phyloP scores from a whole-genome alignment of 2,797 vertebrate genomes.

The Hapalemur alaotrensis region DNA sequence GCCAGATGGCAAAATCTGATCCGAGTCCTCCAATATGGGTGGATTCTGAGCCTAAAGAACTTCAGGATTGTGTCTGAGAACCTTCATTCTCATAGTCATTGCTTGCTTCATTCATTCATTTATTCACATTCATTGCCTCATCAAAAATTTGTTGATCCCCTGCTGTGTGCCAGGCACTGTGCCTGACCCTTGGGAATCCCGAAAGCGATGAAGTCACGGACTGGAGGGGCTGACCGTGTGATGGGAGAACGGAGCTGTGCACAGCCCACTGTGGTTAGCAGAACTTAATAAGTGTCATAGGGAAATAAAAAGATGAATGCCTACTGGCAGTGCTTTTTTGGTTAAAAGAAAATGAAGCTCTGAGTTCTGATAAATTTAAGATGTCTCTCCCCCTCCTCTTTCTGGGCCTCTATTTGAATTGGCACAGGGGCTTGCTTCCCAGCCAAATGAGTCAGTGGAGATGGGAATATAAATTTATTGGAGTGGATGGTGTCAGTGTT shows the following conservation, averaged over 20 bases:
- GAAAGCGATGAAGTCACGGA: neutral
- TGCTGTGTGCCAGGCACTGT: neutral
- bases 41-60: neutral
- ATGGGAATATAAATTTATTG: slow-evolving; percentile 15
- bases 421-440: neutral
- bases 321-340: neutral
- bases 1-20: slow-evolving; percentile 41
- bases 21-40: neutral
- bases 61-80: neutral
- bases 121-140: neutral
- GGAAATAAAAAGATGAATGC: slow-evolving; percentile 52
- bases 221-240: neutral
- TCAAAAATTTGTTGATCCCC: neutral
- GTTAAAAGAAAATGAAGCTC: slow-evolving; percentile 34
- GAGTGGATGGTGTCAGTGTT: neutral
- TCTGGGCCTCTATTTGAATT: slow-evolving; percentile 29
- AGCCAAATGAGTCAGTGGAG: slow-evolving; percentile 46
- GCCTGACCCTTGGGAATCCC: neutral
- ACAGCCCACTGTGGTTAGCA: neutral
- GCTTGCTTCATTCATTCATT: neutral
- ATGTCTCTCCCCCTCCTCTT: neutral
- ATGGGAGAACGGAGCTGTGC: neutral
- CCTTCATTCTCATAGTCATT: neutral
- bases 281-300: neutral
- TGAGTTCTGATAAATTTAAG: slow-evolving; percentile 21